These are phyloP conservation scores for Actenoides hombroni DNA, from an alignment of 2,113 vertebrate species.

Conservation along the genomic window DNA sequence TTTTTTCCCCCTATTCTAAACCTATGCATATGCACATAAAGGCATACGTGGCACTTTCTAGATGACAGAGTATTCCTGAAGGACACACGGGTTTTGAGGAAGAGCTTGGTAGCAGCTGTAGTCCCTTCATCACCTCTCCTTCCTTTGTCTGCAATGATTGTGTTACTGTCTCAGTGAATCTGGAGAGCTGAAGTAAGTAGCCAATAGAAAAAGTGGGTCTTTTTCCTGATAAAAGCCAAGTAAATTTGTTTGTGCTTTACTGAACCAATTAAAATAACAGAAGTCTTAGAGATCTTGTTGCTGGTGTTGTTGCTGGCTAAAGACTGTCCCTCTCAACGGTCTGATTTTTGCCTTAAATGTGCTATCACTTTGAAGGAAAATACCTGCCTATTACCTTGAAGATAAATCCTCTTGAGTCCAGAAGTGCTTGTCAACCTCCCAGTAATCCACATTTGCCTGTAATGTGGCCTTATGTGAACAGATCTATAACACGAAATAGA, in stretches of 20 bases:
- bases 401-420: neutral
- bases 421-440: neutral
- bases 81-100: neutral
- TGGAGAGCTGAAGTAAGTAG: neutral
- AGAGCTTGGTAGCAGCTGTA: neutral
- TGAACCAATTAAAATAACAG: neutral
- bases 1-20: neutral
- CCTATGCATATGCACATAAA: neutral
- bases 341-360: neutral
- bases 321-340: neutral
- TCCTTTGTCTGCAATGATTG: neutral
- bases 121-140: neutral
- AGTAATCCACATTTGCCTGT: neutral
- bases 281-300: neutral
- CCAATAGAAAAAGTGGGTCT: neutral
- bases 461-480: neutral
- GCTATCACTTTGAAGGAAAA: neutral
- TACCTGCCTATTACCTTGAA: neutral
- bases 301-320: neutral
- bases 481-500: neutral
- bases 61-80: neutral
- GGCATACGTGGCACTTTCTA: neutral
- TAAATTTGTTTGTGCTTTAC: neutral
- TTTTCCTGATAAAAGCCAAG: neutral
- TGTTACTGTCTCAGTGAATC: neutral